A percentile compares a stretch with the other conserved stretches of the same genome.
Conservation (phyloP, 2,797 vertebrate species). For the Gymnoscopelus braueri region DNA sequence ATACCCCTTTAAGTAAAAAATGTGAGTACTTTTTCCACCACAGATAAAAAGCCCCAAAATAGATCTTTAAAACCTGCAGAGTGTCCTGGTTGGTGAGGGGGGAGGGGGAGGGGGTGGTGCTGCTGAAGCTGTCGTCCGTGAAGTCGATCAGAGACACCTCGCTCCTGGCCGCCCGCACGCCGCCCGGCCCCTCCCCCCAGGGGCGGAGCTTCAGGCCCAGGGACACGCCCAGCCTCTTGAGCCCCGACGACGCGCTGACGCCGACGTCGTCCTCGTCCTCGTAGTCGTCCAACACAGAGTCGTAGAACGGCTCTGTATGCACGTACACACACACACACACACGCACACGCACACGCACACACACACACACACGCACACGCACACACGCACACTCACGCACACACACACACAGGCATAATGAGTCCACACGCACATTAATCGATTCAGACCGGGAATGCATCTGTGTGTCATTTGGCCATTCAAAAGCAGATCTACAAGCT, state of each 20-base stretch:
- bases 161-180: slow-evolving; percentile 57
- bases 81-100: slow-evolving; percentile 85
- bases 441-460: too few species aligned
- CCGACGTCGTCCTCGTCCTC: slow-evolving; percentile 85
- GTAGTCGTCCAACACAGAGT: slow-evolving; percentile 91
- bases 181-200: slow-evolving; percentile 73
- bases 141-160: slow-evolving; percentile 97
- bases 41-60: too few species aligned
- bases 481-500: too few species aligned
- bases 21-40: too few species aligned
- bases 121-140: slow-evolving; percentile 88
- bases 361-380: background rate
- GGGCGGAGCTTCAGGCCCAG: slow-evolving; percentile 86
- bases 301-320: slow-evolving; percentile 89
- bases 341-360: slow-evolving; percentile 1
- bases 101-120: slow-evolving; percentile 82
- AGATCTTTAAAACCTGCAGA: too few species aligned
- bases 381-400: background rate
- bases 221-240: slow-evolving; percentile 86
- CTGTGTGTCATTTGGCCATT: too few species aligned
- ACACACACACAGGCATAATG: background rate
- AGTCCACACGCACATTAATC: too few species aligned
- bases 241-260: slow-evolving; percentile 68
- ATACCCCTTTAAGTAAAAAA: too few species aligned
- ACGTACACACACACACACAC: slow-evolving; percentile 7